Conservation (phyloP, 2,888 invertebrate genomes). For the Synanthedon formicaeformis region DNA sequence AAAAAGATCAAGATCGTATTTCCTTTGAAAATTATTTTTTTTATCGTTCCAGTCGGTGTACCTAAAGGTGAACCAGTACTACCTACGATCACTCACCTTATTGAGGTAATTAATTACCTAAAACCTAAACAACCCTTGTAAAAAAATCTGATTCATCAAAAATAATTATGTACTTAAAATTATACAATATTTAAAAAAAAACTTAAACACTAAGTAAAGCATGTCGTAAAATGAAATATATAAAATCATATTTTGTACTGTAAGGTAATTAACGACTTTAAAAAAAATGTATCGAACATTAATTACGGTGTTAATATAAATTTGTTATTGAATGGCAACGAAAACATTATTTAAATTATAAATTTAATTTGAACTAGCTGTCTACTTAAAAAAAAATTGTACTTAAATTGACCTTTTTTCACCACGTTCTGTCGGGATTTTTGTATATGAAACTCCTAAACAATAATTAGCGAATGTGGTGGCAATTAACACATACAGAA, state of each 20-base stretch:
- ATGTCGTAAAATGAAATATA: slow-evolving; percentile 54
- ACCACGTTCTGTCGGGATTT: slow-evolving; percentile 4
- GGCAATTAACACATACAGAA: no score
- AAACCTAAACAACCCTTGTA: slow-evolving; percentile 39
- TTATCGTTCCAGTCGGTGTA: no score
- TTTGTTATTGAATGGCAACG: slow-evolving; percentile 25
- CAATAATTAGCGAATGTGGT: no score
- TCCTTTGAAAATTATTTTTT: no score
- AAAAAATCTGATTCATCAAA: slow-evolving; percentile 10
- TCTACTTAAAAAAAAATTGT: slow-evolving; percentile 19
- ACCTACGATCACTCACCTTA: slow-evolving; percentile 30
- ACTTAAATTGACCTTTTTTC: slow-evolving; percentile 6
- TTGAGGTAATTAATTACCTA: slow-evolving; percentile 53
- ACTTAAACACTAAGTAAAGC: slow-evolving; percentile 60
- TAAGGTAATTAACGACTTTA: slow-evolving; percentile 43
- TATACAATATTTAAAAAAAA: slow-evolving; percentile 21
- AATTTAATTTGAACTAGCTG: slow-evolving; percentile 24
- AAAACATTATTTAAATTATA: slow-evolving; percentile 4
- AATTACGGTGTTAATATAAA: slow-evolving; percentile 11
- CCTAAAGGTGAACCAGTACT: neutral
- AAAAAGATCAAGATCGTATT: no score
- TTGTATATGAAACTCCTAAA: no score
- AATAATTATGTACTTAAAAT: slow-evolving; percentile 19
- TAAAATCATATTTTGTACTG: slow-evolving; percentile 66
- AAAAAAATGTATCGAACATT: slow-evolving; percentile 8